These are phyloP conservation scores for Sebastes diaconus DNA, from an alignment of 2,797 vertebrate genomes.

Conservation along the genomic window DNA sequence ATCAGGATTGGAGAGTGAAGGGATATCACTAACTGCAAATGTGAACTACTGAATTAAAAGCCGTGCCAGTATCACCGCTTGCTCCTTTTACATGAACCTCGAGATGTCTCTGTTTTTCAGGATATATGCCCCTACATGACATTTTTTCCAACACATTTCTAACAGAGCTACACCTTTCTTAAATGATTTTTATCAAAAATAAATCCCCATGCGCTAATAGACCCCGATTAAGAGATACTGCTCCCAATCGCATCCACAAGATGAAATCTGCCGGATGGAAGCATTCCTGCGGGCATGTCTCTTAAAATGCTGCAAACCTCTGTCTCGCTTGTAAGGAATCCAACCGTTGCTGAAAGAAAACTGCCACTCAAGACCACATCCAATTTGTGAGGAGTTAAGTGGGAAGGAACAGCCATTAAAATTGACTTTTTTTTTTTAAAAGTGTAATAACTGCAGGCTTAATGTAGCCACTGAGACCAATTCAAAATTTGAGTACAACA, in stretches of 20 bases:
- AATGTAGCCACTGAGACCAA: constrained; percentile 26
- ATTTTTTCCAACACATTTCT: background rate
- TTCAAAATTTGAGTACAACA: constrained; percentile 5
- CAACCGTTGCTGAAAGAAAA: constrained; percentile 9
- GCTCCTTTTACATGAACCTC: background rate
- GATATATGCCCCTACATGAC: background rate
- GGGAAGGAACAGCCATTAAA: constrained; percentile 40
- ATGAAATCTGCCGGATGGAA: constrained; percentile 8
- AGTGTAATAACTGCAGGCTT: constrained; percentile 34
- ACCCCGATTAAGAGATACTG: background rate
- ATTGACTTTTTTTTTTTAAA: constrained; percentile 31
- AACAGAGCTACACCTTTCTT: background rate
- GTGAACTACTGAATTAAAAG: background rate
- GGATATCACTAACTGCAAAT: background rate
- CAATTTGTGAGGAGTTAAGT: constrained; percentile 45
- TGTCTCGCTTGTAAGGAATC: constrained; percentile 4
- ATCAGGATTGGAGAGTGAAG: background rate
- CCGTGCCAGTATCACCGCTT: background rate
- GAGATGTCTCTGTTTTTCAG: background rate
- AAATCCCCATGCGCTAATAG: background rate
- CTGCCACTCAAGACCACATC: constrained; percentile 38
- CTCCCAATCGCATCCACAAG: background rate
- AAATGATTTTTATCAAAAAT: background rate
- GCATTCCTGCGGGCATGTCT: constrained; percentile 8
- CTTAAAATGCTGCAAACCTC: constrained; percentile 30